phyloP scores from a whole-genome alignment of 2,113 vertebrate genomes.

The Protobothrops mucrosquamatus region DNA sequence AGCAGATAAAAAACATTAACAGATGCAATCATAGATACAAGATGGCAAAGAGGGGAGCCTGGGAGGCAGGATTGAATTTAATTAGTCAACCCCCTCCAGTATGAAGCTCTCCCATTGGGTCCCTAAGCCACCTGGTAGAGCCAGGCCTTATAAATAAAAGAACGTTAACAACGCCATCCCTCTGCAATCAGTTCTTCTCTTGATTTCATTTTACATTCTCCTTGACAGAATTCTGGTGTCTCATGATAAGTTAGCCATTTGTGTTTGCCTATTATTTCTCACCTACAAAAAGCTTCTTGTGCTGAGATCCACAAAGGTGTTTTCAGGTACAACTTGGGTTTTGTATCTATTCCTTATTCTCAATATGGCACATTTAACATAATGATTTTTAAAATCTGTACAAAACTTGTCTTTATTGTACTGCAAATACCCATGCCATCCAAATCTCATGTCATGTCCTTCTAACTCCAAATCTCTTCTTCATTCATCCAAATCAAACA shows the following conservation, averaged over 20 bases:
- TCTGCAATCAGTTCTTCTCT: neutral
- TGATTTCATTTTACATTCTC: neutral
- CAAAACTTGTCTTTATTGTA: neutral
- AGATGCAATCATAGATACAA: neutral
- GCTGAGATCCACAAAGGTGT: neutral
- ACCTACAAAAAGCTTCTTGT: neutral
- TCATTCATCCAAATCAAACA: neutral
- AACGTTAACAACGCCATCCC: neutral
- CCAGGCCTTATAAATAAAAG: neutral
- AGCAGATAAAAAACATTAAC: neutral
- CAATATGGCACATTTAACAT: neutral
- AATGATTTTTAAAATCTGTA: neutral
- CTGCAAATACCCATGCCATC: neutral
- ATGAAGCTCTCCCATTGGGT: neutral
- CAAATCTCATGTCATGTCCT: neutral
- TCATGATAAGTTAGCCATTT: too few relatives aligned
- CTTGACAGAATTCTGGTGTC: neutral
- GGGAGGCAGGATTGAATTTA: neutral
- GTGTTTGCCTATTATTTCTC: neutral
- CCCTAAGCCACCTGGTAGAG: neutral
- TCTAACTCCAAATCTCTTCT: neutral
- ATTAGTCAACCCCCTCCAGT: neutral
- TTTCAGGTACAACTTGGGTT: neutral
- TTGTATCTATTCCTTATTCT: neutral
- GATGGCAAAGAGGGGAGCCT: neutral